Base-by-base conservation (phyloP, 2,113 vertebrate genomes). In the Thymallus thymallus region DNA sequence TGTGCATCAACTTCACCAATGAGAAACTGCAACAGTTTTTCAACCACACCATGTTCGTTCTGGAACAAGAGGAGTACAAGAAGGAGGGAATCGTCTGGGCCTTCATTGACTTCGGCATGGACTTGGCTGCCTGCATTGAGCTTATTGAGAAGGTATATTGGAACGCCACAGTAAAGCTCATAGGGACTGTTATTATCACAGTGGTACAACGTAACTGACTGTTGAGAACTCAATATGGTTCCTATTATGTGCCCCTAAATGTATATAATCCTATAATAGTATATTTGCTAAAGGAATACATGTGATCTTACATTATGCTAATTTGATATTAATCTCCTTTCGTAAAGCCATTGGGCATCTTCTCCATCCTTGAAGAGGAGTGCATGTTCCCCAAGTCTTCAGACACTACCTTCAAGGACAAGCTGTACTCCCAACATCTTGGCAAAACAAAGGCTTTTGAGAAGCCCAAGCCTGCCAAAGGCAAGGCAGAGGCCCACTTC, bases 41-140 rank as follows among this genome's bases (percentile, higher is more conserved):
- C 87, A 94, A 94, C 76, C 93, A 94, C 73, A 84, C 88, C 87
- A 93, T 94, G 0, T 88, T 87, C 67, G 93, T 94, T 67, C 88
- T 94, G 89, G 93, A 94, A 72, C 93, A 94, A 68, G 93, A 94
- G 51, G 93, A 94, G 70, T 93, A 94, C 89, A 94, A 93, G 82
- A 93, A 94, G 71, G 92, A 94, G 20, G 92, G 93, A 12, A 73
- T 73, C 18, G 1, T 95, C 71, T 96, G 95, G 95, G 92, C 91
- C 20, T 96, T 96, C 90, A 96, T 96, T 92, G 95, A 96, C 75
- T 96, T 96, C 48, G 95, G 95, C 0, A 96, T 96, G 95, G 95
- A 96, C 85, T 76, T 95, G 90, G 94, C 94, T 89, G 94, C 95
- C 80, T 96, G 95, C 88, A 95, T 95, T 88, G 95, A 95, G 88